These are phyloP conservation scores for Melanotaenia maccullochi DNA, from an alignment of 2,797 vertebrate genomes.

Conservation along the genomic window DNA sequence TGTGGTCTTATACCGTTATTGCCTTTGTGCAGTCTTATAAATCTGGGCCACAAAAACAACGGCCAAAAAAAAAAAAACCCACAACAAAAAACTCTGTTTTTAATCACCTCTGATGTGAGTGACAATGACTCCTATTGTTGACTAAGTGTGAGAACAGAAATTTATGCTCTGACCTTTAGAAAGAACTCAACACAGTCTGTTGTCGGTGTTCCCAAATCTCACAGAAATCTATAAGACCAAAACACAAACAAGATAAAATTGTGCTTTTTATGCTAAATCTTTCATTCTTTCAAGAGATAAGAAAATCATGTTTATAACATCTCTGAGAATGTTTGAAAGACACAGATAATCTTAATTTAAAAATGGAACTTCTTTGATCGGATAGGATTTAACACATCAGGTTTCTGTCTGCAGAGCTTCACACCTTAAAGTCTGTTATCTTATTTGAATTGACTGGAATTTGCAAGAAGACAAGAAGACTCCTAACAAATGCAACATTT, in stretches of 20 bases:
- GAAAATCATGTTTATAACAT: neutral
- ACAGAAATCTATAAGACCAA: constrained; percentile 28
- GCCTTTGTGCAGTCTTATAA: constrained; percentile 59
- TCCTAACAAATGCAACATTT: neutral
- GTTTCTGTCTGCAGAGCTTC: constrained; percentile 3
- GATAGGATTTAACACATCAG: constrained; percentile 1
- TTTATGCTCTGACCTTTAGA: constrained; percentile 67
- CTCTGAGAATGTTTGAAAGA: neutral
- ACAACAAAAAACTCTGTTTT: constrained; percentile 16
- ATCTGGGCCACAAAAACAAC: constrained; percentile 57
- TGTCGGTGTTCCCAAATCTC: constrained; percentile 18
- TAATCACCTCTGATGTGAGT: constrained; percentile 57
- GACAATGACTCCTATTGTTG: constrained; percentile 70
- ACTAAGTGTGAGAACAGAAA: constrained; percentile 68
- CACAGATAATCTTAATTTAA: neutral
- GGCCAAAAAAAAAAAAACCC: constrained; percentile 19
- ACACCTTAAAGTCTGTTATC: neutral
- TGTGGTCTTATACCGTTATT: constrained; percentile 59
- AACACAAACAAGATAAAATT: constrained; percentile 21
- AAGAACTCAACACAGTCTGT: constrained; percentile 40
- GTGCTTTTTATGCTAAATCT: constrained; percentile 15
- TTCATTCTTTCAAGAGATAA: constrained; percentile 6
- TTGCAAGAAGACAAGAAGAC: neutral
- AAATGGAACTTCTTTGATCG: neutral
- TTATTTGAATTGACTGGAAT: constrained; percentile 1